These are phyloP conservation scores for Lamproptera curius DNA, from an alignment of 2,888 invertebrate species.

Conservation along the genomic window DNA sequence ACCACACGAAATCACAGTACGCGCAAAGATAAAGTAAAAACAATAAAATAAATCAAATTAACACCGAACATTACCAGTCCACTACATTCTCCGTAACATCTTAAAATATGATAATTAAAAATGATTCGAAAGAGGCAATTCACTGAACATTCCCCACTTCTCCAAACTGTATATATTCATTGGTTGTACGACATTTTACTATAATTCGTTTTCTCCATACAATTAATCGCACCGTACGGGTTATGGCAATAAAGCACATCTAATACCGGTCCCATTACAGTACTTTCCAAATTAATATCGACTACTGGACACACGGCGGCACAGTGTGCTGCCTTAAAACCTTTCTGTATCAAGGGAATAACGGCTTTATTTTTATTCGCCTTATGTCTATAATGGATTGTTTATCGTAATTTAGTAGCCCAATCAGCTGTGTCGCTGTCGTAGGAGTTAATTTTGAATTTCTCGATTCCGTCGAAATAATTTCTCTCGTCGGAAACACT, in stretches of 20 bases:
- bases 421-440: slow-evolving; percentile 15
- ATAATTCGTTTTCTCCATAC: slow-evolving; percentile 18
- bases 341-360: slow-evolving; percentile 1
- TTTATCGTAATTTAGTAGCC: too few relatives aligned
- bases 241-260: slow-evolving; percentile 20
- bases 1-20: too few relatives aligned
- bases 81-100: background rate
- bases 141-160: background rate
- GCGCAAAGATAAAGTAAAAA: too few relatives aligned
- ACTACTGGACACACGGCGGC: background rate
- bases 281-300: slow-evolving; percentile 44
- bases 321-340: background rate
- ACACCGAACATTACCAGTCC: background rate
- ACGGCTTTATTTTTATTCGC: too few relatives aligned
- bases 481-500: slow-evolving; percentile 55
- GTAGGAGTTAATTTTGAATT: slow-evolving; percentile 44
- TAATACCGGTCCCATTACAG: slow-evolving; percentile 31
- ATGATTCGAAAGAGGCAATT: background rate
- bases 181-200: slow-evolving; percentile 1
- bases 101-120: background rate
- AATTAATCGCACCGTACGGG: slow-evolving; percentile 24
- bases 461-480: slow-evolving; percentile 42
- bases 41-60: too few relatives aligned
- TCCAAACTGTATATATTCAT: background rate
- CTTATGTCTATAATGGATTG: too few relatives aligned